Base-by-base conservation (phyloP, 2,797 vertebrate species). In the Sparus aurata region DNA sequence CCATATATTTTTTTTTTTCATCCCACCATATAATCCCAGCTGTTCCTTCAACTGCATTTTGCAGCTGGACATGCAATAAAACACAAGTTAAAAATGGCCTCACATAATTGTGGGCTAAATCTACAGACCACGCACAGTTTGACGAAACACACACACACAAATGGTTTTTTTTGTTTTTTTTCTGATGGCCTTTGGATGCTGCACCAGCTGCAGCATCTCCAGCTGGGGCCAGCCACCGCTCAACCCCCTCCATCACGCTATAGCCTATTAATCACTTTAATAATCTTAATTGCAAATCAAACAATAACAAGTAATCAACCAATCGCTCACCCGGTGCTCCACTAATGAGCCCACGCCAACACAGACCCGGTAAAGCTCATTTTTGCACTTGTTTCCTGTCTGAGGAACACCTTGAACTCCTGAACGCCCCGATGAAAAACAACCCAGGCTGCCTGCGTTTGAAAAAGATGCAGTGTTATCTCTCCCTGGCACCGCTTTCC, bases 271-370 rank as follows among this genome's bases (percentile, higher is more conserved):
- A 86, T 91, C 87, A 87, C 73, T 67, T 72, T 79, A 84, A 90
- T 85, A 88, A 86, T 89, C 78, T 87, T 78, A 89, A 91, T 91
- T 90, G 79, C 58, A 87, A 87, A 87, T 91, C 86, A 86, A 88
- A 91, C 85, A 90, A 92, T 80, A 88, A 87, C 59, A 76, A 62
- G 60, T 78, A 88, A 91, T 89, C 77, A 79, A 74, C 77, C 75
- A 89, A 88, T 89, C 83, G 80, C 72, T 91, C 83, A 80, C 83
- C 64, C 74, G 2, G 83, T 57, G 84, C 73, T 84, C 66, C 30
- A 1, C 86, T 91, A 91, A 93, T 89, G 90, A 91, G 84, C 76
- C 68, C 18, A 6, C 47, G 64, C 18, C 0, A 80, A 61, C 65
- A 45, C 30, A 66, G 72, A 73, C 70, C 73, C 65, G 52, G 58